Conservation (phyloP, 2,888 invertebrate species). For the Bimastos eiseni region DNA sequence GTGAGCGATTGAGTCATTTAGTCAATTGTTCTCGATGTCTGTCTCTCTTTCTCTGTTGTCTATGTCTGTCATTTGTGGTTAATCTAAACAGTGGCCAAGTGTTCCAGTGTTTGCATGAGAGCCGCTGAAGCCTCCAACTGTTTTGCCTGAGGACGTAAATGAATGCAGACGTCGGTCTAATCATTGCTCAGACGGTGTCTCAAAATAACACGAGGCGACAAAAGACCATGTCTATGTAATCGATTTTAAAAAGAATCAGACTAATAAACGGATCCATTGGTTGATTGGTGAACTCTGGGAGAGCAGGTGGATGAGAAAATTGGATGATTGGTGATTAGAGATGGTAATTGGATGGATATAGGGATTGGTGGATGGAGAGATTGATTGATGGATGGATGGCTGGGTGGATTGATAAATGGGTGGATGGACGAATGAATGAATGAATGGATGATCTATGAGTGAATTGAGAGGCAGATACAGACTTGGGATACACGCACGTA, state of each 20-base stretch:
- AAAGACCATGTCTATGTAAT: not conserved
- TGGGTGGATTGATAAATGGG: too few relatives aligned
- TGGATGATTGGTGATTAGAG: too few relatives aligned
- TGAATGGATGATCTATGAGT: too few relatives aligned
- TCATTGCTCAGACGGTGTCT: not conserved
- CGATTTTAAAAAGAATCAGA: not conserved
- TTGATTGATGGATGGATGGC: not conserved
- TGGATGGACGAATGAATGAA: too few relatives aligned
- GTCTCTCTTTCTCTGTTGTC: not conserved
- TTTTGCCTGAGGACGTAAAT: not conserved
- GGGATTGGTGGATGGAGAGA: not conserved
- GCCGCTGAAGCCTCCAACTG: not conserved
- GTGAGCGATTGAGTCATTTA: not conserved
- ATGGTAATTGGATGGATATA: not conserved
- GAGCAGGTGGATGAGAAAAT: not conserved
- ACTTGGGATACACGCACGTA: too few relatives aligned
- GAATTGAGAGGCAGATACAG: too few relatives aligned
- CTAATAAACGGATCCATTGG: not conserved
- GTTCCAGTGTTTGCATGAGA: not conserved
- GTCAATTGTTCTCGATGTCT: not conserved
- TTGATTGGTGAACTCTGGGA: not conserved
- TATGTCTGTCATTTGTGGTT: not conserved
- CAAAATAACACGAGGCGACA: not conserved
- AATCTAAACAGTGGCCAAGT: constrained; percentile 5
- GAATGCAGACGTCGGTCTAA: not conserved